Evolutionary conservation across 2,888 invertebrate species (phyloP).

Genomic region (Idaea straminata): DNA sequence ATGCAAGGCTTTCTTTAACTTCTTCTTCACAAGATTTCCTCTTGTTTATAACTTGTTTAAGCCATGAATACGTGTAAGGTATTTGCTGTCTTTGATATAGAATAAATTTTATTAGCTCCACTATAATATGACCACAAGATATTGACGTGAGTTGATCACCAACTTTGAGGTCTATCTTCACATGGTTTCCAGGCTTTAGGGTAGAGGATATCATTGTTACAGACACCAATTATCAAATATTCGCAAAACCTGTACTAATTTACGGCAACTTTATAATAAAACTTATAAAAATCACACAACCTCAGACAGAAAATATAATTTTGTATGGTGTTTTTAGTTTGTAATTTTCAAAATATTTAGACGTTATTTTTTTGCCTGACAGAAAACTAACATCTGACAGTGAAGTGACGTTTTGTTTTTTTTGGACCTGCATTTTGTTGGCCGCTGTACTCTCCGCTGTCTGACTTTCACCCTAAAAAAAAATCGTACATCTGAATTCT

Average conservation of each 20-base stretch:
- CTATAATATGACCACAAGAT: constrained; percentile 78
- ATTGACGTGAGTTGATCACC: constrained; percentile 77
- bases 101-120: constrained; percentile 79
- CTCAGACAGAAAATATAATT: background rate
- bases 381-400: no score
- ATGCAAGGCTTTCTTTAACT: constrained; percentile 57
- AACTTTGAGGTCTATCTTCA: constrained; percentile 61
- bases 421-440: no score
- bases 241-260: background rate
- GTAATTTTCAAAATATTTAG: background rate
- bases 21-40: constrained; percentile 46
- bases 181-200: constrained; percentile 29
- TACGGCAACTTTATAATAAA: background rate
- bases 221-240: background rate
- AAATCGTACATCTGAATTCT: background rate
- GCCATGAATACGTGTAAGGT: constrained; percentile 73
- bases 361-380: no score
- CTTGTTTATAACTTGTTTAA: constrained; percentile 67
- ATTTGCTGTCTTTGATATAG: constrained; percentile 80
- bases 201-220: background rate
- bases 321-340: background rate
- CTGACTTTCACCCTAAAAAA: no score
- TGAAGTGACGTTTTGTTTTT: no score
- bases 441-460: no score
- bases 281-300: background rate